These are phyloP conservation scores for Tillus elongatus DNA, from an alignment of 2,888 invertebrate species.

Conservation along the genomic window DNA sequence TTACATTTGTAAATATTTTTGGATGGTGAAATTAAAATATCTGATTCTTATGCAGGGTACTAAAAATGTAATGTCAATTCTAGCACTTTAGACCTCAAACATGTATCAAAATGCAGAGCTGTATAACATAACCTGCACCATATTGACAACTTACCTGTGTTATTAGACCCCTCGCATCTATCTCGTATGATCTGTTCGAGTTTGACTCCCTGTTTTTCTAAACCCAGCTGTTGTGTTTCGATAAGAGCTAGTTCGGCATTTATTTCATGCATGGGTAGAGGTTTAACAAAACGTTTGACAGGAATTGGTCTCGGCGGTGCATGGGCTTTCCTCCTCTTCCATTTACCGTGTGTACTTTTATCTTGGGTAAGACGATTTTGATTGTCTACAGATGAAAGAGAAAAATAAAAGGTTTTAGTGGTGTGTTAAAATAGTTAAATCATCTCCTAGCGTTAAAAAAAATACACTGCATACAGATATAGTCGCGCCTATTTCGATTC, in stretches of 20 bases:
- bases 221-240: constrained; percentile 77
- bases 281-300: constrained; percentile 54
- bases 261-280: constrained; percentile 53
- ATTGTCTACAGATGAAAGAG: background rate
- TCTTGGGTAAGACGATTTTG: constrained; percentile 33
- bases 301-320: constrained; percentile 71
- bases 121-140: too few relatives aligned
- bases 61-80: too few relatives aligned
- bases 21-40: background rate
- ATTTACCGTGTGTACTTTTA: constrained; percentile 58
- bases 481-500: too few relatives aligned
- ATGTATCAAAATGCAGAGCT: too few relatives aligned
- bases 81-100: too few relatives aligned
- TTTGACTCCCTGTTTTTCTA: constrained; percentile 84
- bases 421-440: too few relatives aligned
- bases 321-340: constrained; percentile 70
- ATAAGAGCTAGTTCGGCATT: constrained; percentile 68
- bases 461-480: too few relatives aligned
- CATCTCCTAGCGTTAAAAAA: too few relatives aligned
- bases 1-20: too few relatives aligned
- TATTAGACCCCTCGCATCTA: constrained; percentile 57
- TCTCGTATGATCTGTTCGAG: constrained; percentile 83
- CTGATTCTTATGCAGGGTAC: background rate
- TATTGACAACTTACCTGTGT: constrained; percentile 32
- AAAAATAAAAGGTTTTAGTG: too few relatives aligned